phyloP scores from a whole-genome alignment of 1,140 invertebrate species.

The Diorhabda carinulata region DNA sequence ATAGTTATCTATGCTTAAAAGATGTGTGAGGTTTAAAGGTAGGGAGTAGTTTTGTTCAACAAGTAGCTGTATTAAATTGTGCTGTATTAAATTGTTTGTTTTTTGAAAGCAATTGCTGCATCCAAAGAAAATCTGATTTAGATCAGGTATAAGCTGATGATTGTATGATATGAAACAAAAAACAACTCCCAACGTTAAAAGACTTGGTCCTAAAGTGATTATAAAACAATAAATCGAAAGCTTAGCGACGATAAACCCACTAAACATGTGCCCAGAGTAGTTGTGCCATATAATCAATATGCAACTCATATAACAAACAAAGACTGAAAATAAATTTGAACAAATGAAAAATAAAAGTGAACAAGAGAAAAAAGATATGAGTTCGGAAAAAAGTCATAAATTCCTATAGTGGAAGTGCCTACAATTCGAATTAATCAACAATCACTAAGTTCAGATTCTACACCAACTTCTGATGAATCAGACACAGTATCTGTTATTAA shows the following conservation, averaged over 20 bases:
- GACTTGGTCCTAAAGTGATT: constrained; percentile 41
- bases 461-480: constrained; percentile 39
- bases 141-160: no score
- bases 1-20: no score
- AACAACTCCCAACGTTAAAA: neutral
- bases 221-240: constrained; percentile 37
- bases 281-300: constrained; percentile 33
- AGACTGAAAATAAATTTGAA: neutral
- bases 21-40: no score
- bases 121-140: no score
- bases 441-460: constrained; percentile 41
- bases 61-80: no score
- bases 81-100: no score
- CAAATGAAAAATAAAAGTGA: constrained; percentile 11
- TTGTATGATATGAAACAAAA: no score
- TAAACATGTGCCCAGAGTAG: constrained; percentile 40
- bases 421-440: constrained; percentile 31
- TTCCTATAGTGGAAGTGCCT: constrained; percentile 38
- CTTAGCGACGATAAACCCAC: constrained; percentile 26
- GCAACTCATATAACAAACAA: constrained; percentile 13
- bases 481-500: constrained; percentile 46
- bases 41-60: no score
- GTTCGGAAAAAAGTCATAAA: constrained; percentile 31
- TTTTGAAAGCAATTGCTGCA: no score
- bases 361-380: constrained; percentile 12